Conservation (phyloP, 2,113 vertebrate species). For the Pelodiscus sinensis region DNA sequence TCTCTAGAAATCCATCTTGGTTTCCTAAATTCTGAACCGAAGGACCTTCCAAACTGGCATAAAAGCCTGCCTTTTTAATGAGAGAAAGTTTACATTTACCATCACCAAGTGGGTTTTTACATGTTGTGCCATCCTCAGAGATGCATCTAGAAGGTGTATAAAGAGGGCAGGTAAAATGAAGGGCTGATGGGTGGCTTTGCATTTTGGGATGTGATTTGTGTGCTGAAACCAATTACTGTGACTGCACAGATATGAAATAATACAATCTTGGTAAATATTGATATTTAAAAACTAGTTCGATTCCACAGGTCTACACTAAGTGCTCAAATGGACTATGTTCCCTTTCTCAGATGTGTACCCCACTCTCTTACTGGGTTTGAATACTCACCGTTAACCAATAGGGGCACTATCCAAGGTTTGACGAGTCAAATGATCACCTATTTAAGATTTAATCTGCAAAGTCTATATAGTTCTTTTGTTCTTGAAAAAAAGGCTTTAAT, state of each 20-base stretch:
- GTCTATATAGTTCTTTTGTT: background rate
- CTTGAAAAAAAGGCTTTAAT: background rate
- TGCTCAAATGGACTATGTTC: background rate
- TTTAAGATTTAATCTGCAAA: background rate
- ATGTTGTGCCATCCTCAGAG: background rate
- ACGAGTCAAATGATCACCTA: background rate
- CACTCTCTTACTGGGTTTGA: background rate
- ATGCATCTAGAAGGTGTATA: fast-evolving
- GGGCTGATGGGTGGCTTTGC: fast-evolving
- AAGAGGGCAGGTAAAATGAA: background rate
- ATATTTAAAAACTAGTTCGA: background rate
- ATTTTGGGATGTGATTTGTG: background rate
- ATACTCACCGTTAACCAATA: background rate
- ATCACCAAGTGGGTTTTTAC: background rate
- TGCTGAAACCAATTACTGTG: fast-evolving
- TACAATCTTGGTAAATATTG: background rate
- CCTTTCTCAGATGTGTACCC: background rate
- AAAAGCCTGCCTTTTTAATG: background rate
- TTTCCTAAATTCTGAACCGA: background rate
- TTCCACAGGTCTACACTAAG: background rate
- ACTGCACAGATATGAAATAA: background rate
- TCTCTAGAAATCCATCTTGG: background rate
- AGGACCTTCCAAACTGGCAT: background rate
- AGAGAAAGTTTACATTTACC: background rate
- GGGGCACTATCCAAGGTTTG: background rate